phyloP scores from a whole-genome alignment of 2,113 vertebrate species.

The Larimichthys polyactis region DNA sequence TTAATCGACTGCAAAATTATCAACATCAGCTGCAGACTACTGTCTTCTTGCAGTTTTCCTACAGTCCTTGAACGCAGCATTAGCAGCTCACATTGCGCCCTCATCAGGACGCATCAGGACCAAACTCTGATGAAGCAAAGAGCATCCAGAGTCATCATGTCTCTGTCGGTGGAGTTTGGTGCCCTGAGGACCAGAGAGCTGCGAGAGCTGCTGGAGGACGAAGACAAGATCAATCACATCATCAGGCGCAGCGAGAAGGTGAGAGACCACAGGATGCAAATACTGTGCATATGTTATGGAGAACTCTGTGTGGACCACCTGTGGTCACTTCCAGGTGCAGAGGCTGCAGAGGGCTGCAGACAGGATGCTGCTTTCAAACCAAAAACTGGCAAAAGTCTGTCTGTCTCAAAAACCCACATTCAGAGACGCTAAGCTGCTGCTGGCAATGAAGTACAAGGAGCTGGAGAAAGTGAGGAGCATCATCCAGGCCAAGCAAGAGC shows the following conservation, averaged over 20 bases:
- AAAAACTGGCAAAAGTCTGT: conserved; percentile 59
- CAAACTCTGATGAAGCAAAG: not conserved
- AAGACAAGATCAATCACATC: conserved; percentile 55
- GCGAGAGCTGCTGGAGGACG: conserved; percentile 70
- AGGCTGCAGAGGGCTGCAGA: conserved; percentile 44
- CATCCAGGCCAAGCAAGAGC: conserved; percentile 64
- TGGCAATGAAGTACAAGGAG: conserved; percentile 67
- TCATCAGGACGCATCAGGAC: not conserved
- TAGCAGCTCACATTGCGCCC: not conserved
- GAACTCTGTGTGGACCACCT: not conserved
- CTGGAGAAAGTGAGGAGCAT: conserved; percentile 52
- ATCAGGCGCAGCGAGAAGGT: conserved; percentile 68
- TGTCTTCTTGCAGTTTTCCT: not conserved
- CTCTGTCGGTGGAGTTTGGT: conserved; percentile 35
- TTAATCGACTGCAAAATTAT: not conserved
- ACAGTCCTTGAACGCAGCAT: conserved; percentile 36
- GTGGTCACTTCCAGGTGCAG: conserved; percentile 58
- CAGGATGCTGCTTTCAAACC: conserved; percentile 57
- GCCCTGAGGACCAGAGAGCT: conserved; percentile 62
- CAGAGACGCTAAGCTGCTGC: conserved; percentile 56
- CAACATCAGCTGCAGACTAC: no score
- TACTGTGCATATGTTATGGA: not conserved
- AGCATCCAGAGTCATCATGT: conserved; percentile 28
- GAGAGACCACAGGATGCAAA: not conserved
- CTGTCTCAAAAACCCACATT: conserved; percentile 62